A percentile compares a stretch with the other conserved stretches of the same genome.
phyloP scores from a whole-genome alignment of 2,888 invertebrate genomes.

The Amphimallon solstitiale region DNA sequence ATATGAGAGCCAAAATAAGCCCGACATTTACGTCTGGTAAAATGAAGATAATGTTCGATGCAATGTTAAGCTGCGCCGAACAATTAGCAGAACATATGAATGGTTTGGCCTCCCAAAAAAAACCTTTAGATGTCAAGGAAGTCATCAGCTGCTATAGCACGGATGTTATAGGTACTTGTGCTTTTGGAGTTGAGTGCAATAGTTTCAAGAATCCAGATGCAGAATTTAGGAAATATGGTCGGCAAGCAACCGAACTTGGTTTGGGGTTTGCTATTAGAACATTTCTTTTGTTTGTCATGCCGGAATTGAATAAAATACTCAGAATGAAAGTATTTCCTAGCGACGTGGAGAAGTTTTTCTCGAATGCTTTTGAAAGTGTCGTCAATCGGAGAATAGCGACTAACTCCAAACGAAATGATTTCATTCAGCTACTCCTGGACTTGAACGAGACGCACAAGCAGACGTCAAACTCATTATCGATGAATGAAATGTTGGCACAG shows the following conservation, averaged over 20 bases:
- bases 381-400: too few relatives aligned
- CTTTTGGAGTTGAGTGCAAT: conserved; percentile 25
- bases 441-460: too few relatives aligned
- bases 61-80: neutral
- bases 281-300: conserved; percentile 41
- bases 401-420: too few relatives aligned
- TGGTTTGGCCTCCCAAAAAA: neutral
- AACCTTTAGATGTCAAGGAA: conserved; percentile 27
- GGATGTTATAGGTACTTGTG: conserved; percentile 29
- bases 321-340: too few relatives aligned
- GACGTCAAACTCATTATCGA: too few relatives aligned
- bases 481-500: too few relatives aligned
- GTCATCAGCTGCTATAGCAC: conserved; percentile 17
- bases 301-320: conserved; percentile 41
- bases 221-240: conserved; percentile 28
- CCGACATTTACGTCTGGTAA: conserved; percentile 25
- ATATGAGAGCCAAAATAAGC: conserved; percentile 14
- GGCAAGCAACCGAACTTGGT: neutral
- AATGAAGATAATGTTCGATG: conserved; percentile 19
- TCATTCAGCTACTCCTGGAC: too few relatives aligned
- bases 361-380: too few relatives aligned
- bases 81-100: conserved; percentile 3
- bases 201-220: conserved; percentile 5
- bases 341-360: too few relatives aligned
- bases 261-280: conserved; percentile 1